Percentiles rank a stretch among this genome's conserved stretches.
phyloP scores from a whole-genome alignment of 2,888 invertebrate species.

The Heteromyza rotundicornis region DNA sequence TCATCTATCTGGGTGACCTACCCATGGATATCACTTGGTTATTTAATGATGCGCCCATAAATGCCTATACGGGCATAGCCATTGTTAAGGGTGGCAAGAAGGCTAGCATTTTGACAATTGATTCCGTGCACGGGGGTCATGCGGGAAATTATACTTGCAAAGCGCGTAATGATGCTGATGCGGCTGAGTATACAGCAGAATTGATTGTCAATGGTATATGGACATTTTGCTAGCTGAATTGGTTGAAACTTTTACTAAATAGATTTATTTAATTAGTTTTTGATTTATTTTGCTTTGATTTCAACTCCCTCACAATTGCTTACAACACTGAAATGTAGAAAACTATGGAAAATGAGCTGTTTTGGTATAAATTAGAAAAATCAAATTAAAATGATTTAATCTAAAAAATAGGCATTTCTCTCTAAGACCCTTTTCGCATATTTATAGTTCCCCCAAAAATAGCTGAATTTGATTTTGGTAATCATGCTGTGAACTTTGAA shows the following conservation, averaged over 20 bases:
- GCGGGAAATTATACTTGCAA: conserved; percentile 79
- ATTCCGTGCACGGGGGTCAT: conserved; percentile 70
- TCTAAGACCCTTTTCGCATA: too few species aligned
- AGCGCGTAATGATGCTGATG: conserved; percentile 74
- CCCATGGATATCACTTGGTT: conserved; percentile 69
- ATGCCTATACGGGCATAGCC: conserved; percentile 61
- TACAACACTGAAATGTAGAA: neutral
- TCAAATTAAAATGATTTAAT: too few species aligned
- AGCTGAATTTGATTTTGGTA: conserved; percentile 78
- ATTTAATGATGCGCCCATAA: conserved; percentile 64
- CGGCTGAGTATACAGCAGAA: conserved; percentile 71
- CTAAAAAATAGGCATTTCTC: too few species aligned
- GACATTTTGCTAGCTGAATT: neutral
- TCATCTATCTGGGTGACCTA: conserved; percentile 69
- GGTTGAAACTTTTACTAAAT: conserved; percentile 6
- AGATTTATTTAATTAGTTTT: conserved; percentile 19
- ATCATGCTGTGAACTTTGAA: conserved; percentile 73
- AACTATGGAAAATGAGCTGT: neutral
- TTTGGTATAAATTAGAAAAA: neutral
- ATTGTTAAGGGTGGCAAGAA: conserved; percentile 66
- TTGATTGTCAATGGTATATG: conserved; percentile 76
- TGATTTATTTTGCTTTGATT: conserved; percentile 8
- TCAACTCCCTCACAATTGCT: neutral
- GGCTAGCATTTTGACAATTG: conserved; percentile 69
- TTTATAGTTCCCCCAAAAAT: conserved; percentile 76